Percentiles rank a stretch among this genome's conserved stretches.
phyloP scores from a whole-genome alignment of 2,113 vertebrate genomes.

The Herpailurus yagouaroundi region DNA sequence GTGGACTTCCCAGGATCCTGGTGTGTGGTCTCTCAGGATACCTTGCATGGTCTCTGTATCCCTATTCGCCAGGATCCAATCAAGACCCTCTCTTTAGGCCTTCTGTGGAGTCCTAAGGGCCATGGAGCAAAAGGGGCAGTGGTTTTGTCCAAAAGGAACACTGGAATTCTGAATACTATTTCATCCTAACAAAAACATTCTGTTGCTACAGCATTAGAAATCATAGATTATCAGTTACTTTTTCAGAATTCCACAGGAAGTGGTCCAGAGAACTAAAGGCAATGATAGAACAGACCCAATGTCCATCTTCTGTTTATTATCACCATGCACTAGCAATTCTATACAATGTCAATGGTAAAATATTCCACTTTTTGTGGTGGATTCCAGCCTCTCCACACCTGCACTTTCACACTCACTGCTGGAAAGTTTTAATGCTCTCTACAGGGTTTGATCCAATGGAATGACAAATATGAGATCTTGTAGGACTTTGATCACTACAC shows the following conservation, averaged over 20 bases:
- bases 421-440: not conserved
- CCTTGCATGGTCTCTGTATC: no score
- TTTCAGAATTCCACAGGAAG: not conserved
- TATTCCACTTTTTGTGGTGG: not conserved
- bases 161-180: not conserved
- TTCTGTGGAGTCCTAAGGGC: not conserved
- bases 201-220: not conserved
- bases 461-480: not conserved
- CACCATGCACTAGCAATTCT: not conserved
- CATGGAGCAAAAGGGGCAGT: not conserved
- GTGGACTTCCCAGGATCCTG: rapidly evolving
- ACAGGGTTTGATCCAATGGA: not conserved
- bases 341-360: rapidly evolving
- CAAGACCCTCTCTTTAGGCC: not conserved
- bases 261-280: not conserved
- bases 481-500: not conserved
- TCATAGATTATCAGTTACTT: not conserved
- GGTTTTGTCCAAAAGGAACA: not conserved
- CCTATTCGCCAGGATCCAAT: not conserved
- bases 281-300: not conserved
- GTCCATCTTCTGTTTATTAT: not conserved
- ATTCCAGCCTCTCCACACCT: not conserved
- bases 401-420: no score
- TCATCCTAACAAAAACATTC: not conserved
- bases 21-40: not conserved